phyloP scores from a whole-genome alignment of 2,113 vertebrate species.

The Penelope pileata region DNA sequence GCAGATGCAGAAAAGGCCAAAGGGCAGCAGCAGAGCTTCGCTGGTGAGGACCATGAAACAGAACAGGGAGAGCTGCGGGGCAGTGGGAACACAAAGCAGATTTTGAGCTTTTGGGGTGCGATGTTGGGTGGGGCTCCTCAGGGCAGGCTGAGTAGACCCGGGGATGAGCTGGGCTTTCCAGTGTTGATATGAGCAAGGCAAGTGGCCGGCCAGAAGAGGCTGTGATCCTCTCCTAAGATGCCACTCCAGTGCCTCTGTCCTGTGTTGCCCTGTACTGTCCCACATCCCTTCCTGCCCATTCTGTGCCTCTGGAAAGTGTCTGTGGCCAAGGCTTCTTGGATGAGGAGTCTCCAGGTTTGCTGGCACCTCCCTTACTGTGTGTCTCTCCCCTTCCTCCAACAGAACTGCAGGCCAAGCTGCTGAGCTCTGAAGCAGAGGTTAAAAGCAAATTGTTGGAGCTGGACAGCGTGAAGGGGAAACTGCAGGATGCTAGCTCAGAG shows the following conservation, averaged over 20 bases:
- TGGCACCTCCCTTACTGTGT: not conserved
- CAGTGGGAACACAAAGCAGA: too few relatives aligned
- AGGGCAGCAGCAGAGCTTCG: slow-evolving; percentile 79
- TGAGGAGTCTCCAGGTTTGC: not conserved
- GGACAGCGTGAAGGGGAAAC: slow-evolving; percentile 76
- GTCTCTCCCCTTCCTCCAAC: not conserved
- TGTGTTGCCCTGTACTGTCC: not conserved
- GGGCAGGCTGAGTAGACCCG: not conserved
- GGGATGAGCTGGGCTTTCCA: not conserved
- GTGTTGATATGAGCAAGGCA: not conserved
- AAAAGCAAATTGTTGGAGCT: slow-evolving; percentile 80
- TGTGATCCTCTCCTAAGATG: not conserved
- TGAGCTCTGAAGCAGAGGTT: slow-evolving; percentile 79
- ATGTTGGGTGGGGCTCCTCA: not conserved
- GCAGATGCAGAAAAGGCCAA: slow-evolving; percentile 81
- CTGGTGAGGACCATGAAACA: slow-evolving; percentile 73
- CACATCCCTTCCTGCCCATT: not conserved
- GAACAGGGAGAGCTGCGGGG: not conserved
- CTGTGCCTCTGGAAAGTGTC: not conserved
- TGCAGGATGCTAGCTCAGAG: slow-evolving; percentile 79
- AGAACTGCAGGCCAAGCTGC: slow-evolving; percentile 84
- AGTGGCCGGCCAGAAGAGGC: not conserved
- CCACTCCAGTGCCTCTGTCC: accelerated
- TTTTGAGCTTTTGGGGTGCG: not conserved
- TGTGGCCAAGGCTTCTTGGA: not conserved